These are phyloP conservation scores for Acestrorhynchus altus DNA, from an alignment of 2,797 vertebrate species.

Conservation along the genomic window DNA sequence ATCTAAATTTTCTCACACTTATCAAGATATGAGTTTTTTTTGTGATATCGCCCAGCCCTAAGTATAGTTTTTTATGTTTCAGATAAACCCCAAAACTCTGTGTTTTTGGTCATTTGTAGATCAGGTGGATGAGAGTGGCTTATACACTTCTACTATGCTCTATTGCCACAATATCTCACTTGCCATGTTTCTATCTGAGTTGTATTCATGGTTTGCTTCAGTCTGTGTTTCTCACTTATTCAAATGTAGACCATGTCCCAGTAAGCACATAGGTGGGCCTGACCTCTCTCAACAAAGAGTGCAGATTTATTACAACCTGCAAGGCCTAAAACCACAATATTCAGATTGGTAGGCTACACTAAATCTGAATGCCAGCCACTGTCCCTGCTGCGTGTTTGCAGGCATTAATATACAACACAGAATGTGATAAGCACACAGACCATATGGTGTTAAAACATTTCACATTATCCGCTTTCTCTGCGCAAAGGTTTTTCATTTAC, in stretches of 20 bases:
- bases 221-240: background rate
- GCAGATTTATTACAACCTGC: background rate
- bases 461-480: slow-evolving; percentile 5
- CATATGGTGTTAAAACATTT: slow-evolving; percentile 12
- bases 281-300: background rate
- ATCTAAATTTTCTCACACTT: too few relatives aligned
- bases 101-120: too few relatives aligned
- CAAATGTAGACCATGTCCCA: slow-evolving; percentile 3
- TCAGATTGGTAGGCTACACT: background rate
- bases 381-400: background rate
- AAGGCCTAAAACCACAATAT: background rate
- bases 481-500: background rate
- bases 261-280: background rate
- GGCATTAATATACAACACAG: background rate
- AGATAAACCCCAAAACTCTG: too few relatives aligned
- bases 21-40: too few relatives aligned
- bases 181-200: background rate
- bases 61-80: too few relatives aligned
- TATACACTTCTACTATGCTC: background rate
- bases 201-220: background rate
- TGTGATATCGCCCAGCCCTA: too few relatives aligned
- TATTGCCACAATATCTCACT: background rate
- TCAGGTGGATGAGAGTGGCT: background rate
- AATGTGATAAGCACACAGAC: background rate
- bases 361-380: background rate